Conservation (phyloP, 2,888 invertebrate species). For the Nephrotoma appendiculata region DNA sequence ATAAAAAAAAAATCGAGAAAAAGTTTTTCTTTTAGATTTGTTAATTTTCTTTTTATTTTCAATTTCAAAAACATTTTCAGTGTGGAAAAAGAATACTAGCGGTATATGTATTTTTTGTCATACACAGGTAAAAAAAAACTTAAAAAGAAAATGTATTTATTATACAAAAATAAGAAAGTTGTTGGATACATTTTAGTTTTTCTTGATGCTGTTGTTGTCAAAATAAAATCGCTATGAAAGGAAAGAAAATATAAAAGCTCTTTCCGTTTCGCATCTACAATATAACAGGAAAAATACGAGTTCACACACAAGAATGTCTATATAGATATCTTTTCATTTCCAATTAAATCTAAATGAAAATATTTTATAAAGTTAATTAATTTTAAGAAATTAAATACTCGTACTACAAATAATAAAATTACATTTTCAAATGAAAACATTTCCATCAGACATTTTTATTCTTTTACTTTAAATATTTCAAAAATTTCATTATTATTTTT, state of each 20-base stretch:
- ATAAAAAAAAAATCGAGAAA: too few species aligned
- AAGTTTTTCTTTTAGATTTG: background rate
- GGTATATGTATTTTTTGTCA: background rate
- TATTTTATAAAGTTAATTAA: background rate
- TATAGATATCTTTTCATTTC: background rate
- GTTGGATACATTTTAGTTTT: background rate
- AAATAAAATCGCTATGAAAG: background rate
- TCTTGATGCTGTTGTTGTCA: background rate
- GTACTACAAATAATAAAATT: background rate
- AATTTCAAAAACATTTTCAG: background rate
- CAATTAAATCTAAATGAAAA: background rate
- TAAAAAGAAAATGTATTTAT: background rate
- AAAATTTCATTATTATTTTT: background rate
- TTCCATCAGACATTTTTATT: background rate
- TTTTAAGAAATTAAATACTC: background rate
- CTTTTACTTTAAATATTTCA: background rate
- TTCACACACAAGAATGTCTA: background rate
- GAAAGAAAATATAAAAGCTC: background rate
- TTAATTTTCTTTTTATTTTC: background rate
- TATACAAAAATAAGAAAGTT: background rate
- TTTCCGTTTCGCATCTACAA: background rate
- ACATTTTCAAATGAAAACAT: background rate
- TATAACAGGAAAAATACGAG: background rate
- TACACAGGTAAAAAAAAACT: background rate
- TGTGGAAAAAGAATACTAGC: background rate